phyloP scores from a whole-genome alignment of 2,888 invertebrate species.

The Dichetophora obliterata region DNA sequence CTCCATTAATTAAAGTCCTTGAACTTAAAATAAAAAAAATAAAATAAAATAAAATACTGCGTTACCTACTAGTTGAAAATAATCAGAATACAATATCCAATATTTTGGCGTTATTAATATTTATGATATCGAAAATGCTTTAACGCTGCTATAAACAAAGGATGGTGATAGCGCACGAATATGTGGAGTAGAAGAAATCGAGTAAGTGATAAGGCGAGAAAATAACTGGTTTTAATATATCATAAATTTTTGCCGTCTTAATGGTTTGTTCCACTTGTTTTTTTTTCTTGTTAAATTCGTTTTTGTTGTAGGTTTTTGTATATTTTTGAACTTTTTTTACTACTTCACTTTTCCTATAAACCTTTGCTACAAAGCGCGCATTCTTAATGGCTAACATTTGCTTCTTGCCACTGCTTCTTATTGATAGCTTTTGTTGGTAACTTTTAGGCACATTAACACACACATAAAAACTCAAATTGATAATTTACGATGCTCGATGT shows the following conservation, averaged over 20 bases:
- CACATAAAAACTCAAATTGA: neutral
- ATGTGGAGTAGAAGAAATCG: too few relatives aligned
- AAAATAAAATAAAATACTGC: too few relatives aligned
- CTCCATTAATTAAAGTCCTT: too few relatives aligned
- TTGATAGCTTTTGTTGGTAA: slow-evolving; percentile 34
- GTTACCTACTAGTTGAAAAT: too few relatives aligned
- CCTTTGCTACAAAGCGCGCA: slow-evolving; percentile 5
- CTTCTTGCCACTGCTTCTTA: neutral
- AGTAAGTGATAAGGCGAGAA: too few relatives aligned
- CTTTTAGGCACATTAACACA: slow-evolving; percentile 26
- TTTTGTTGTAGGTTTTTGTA: neutral
- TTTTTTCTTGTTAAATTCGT: neutral
- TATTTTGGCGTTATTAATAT: slow-evolving; percentile 50
- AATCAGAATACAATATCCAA: slow-evolving; percentile 25
- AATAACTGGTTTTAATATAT: neutral
- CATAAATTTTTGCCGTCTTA: neutral
- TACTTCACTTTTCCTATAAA: slow-evolving; percentile 1
- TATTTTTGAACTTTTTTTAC: neutral
- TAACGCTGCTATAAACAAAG: slow-evolving; percentile 35
- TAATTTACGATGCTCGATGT: neutral
- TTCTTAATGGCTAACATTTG: slow-evolving; percentile 23
- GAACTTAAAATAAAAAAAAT: too few relatives aligned
- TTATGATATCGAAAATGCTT: slow-evolving; percentile 53
- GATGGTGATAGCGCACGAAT: neutral
- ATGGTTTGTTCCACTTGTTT: neutral